Base-by-base conservation (phyloP, 2,888 invertebrate genomes). In the Drosophila neonasuta region DNA sequence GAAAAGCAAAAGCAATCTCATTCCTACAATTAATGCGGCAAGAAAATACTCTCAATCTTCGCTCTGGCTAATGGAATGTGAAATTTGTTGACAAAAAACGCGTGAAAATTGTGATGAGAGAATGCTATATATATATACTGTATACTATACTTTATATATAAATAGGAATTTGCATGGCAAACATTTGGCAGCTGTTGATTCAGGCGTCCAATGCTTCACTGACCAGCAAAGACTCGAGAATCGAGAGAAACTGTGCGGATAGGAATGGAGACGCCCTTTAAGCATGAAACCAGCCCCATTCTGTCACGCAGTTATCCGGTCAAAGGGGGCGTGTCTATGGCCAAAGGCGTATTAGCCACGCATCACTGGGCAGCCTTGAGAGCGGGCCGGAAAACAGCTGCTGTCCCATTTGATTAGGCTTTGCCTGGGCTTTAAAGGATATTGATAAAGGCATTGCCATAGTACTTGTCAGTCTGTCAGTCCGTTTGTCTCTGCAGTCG, bases 351-450 rank as follows among this genome's bases (percentile, higher is more conserved):
- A 83, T 83, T 83, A 87, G 86, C 46, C 54, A 85, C 82, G 82
- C 82, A 82, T 83, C 87, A 75, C 39, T 65, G 83, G 39, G 55
- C 80, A 67, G 67, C 57, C 67, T 61, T 58, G 67, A 68, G 69
- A 57, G 51, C 64, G 50, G 64, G 24, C 61, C 58, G 86, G 64
- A 69, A 68, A 76, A 63, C 72, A 68, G 68, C 79, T 73, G 86
- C 85, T 79, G 82, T 84, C 85, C 70, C 77, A 76, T 86, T 81
- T 87, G 85, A 85, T 87, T 87, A 82, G 85, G 77, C 77, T 82
- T 39, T 54, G 65, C 15, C 51, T 60, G 71, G 13, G 64, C 57
- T 82, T 70, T 77, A 79, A 79, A 74, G 82, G 80, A 84, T 86
- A 86, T 86, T 85, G 87, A 82, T 82, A 85, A 82, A 77, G 86